Base-by-base conservation (phyloP, 2,113 vertebrate species). In the Cygnus buccinator region DNA sequence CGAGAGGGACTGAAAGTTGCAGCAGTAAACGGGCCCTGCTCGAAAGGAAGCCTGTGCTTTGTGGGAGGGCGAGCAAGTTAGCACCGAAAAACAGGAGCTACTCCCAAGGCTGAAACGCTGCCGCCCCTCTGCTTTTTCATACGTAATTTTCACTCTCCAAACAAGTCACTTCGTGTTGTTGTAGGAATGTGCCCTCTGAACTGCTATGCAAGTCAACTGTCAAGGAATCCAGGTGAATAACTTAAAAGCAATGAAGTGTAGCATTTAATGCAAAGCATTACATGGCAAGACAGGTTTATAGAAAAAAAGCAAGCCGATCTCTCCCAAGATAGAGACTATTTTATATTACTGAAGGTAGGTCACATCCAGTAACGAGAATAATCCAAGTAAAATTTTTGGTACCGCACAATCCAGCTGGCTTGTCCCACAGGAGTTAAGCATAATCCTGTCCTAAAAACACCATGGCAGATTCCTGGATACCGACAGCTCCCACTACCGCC, bases 181-280 rank as follows among this genome's bases (percentile, higher is more conserved):
- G 57, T 33, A 84, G 50, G 39, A 68, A 90, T 5, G 37, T 55
- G 80, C 80, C 66, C 77, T 93, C 70, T 84, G 71, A 84, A 73
- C 1, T 20, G 37, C 76, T 43, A 90, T 39, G 84, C 86, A 73
- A 70, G 86, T 76, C 88, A 93, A 70, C 84, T 22, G 84, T 58
- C 84, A 93, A 57, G 84, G 80, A 91, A 76, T 95, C 59, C 89
- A 84, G 70, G n/a, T 87, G 84, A 93, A 65, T 26, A 89, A 50
- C 59, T 94, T 62, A 82, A 4, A 2, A 93, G 62, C 91, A 92
- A 92, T 79, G 76, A 89, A 82, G 87, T 65, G 77, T 77, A 87
- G 87, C 93, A 92, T 87, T 95, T 91, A 96, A 95, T 94, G 81
- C 81, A 91, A 91, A 96, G 89, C 76, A 90, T 95, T 76, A 94